Conservation (phyloP, 1,140 invertebrate species). For the Bombus fervidus region DNA sequence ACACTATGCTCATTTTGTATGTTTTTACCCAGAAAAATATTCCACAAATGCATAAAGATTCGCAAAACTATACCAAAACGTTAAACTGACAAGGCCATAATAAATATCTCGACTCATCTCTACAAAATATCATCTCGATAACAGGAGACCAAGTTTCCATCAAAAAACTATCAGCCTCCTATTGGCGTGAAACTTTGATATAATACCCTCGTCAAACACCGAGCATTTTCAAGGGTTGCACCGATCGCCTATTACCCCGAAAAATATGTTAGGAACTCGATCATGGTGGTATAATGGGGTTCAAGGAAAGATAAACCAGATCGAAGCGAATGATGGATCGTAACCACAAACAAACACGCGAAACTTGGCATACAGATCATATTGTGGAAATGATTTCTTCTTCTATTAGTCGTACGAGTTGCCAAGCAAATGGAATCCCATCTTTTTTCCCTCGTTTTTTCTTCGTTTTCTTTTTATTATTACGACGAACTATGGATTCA, state of each 20-base stretch:
- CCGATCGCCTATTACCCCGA: conserved; percentile 6
- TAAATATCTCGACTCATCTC: background rate
- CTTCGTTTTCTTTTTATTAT: conserved; percentile 47
- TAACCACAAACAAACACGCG: background rate
- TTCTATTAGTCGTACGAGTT: conserved; percentile 43
- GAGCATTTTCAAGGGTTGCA: background rate
- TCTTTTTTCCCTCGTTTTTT: background rate
- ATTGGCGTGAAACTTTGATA: background rate
- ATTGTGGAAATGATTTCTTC: conserved; percentile 50
- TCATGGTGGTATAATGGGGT: conserved; percentile 49
- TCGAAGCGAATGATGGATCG: conserved; percentile 49
- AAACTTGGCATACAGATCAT: conserved; percentile 42
- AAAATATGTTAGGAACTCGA: conserved; percentile 53
- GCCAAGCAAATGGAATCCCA: conserved; percentile 48
- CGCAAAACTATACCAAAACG: no score
- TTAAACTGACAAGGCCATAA: no score
- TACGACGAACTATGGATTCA: conserved; percentile 42
- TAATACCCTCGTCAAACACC: conserved; percentile 1
- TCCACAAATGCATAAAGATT: no score
- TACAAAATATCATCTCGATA: background rate
- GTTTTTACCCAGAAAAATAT: no score
- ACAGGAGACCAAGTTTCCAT: background rate
- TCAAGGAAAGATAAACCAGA: conserved; percentile 48
- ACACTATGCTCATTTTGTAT: no score
- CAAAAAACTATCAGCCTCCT: background rate